These are phyloP conservation scores for Trinectes maculatus DNA, from an alignment of 2,113 vertebrate species.

Conservation along the genomic window DNA sequence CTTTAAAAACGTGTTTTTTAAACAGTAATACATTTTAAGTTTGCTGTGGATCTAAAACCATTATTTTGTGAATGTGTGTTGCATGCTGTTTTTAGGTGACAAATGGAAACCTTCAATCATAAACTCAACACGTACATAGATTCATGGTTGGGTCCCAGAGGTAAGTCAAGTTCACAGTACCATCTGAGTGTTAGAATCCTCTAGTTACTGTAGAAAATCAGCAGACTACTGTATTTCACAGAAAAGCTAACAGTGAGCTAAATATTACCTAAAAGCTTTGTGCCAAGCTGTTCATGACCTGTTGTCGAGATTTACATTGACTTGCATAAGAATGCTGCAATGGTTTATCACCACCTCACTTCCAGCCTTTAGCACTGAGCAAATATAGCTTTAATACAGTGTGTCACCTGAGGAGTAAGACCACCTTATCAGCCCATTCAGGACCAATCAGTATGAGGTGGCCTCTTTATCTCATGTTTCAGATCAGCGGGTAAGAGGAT, in stretches of 20 bases:
- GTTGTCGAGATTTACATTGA: neutral
- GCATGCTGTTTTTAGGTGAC: constrained; percentile 78
- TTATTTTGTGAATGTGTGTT: neutral
- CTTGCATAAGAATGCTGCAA: neutral
- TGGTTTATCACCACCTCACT: constrained; percentile 9
- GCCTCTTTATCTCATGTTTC: constrained; percentile 63
- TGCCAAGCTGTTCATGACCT: neutral
- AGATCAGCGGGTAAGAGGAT: constrained; percentile 94
- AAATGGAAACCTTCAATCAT: constrained; percentile 92
- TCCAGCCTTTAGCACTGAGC: constrained; percentile 15
- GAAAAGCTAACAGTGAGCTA: neutral
- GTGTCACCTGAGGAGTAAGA: neutral
- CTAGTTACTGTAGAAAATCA: neutral
- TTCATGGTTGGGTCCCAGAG: constrained; percentile 93
- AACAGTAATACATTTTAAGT: neutral
- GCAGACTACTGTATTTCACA: neutral
- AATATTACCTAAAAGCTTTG: constrained; percentile 17
- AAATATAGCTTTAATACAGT: constrained; percentile 30
- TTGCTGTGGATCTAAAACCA: neutral
- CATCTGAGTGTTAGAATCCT: neutral
- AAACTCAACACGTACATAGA: constrained; percentile 89
- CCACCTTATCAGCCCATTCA: neutral
- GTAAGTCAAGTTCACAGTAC: constrained; percentile 74
- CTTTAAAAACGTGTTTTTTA: no score
- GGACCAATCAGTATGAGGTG: neutral